Percentiles rank a stretch among this genome's conserved stretches.
These are phyloP conservation scores for Catostomus latipinnis DNA, from an alignment of 2,797 vertebrate genomes.

Conservation along the genomic window DNA sequence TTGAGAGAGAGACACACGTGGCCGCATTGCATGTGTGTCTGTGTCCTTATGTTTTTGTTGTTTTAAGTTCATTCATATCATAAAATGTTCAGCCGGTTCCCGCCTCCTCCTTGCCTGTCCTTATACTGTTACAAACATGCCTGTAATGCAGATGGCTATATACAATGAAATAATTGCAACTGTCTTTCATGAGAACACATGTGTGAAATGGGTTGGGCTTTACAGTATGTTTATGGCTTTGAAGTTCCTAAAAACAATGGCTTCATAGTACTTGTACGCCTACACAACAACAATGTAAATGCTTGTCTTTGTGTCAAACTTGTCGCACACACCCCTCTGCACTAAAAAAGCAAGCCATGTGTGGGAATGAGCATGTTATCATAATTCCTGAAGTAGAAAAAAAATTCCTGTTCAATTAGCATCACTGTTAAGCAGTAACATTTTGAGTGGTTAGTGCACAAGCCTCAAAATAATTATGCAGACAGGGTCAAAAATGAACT, in stretches of 20 bases:
- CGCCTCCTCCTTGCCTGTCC: too few species aligned
- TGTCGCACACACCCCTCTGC: slow-evolving; percentile 37
- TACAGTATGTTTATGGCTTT: slow-evolving; percentile 20
- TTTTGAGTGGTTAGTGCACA: neutral
- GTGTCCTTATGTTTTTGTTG: too few species aligned
- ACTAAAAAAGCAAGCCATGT: slow-evolving; percentile 14
- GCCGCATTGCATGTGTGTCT: too few species aligned
- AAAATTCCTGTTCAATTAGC: neutral
- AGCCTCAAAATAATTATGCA: neutral
- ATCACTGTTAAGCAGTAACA: neutral
- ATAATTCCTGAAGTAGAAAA: slow-evolving; percentile 5
- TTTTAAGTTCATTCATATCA: too few species aligned
- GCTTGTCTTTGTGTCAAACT: slow-evolving; percentile 33
- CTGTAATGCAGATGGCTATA: neutral
- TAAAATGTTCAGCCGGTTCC: too few species aligned
- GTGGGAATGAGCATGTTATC: neutral
- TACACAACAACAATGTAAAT: slow-evolving; percentile 29
- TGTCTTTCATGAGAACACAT: neutral
- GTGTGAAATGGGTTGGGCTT: slow-evolving; percentile 32
- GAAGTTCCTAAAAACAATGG: slow-evolving; percentile 20
- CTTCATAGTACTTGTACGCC: slow-evolving; percentile 27
- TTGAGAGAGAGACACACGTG: too few species aligned
- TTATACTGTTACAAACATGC: neutral
- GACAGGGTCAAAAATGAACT: too few species aligned
- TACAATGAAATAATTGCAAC: neutral